Evolutionary conservation across 2,888 invertebrate species (phyloP).

Genomic region (Odiellus spinosus): DNA sequence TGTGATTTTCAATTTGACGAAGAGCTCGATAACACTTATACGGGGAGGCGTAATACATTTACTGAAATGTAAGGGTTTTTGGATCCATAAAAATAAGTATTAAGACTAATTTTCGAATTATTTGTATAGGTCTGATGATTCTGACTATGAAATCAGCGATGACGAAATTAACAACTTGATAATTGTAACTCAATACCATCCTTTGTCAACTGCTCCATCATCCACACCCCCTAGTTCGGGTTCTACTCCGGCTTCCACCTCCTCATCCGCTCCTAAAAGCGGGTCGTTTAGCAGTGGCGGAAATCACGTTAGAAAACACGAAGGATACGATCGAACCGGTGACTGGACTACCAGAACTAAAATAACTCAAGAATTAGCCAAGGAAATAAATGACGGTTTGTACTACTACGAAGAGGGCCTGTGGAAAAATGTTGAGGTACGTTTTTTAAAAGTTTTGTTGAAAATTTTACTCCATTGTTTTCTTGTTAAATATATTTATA

Average conservation of each 20-base stretch:
- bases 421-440: constrained; percentile 39
- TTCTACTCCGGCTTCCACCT: constrained; percentile 16
- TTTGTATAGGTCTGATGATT: constrained; percentile 30
- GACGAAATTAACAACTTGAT: constrained; percentile 81
- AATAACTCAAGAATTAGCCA: constrained; percentile 83
- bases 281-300: not conserved
- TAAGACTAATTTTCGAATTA: not conserved
- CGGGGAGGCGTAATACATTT: constrained; percentile 65
- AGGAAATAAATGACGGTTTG: constrained; percentile 93
- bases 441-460: too few relatives aligned
- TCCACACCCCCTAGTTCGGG: constrained; percentile 1
- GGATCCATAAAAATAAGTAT: too few relatives aligned
- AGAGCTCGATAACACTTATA: constrained; percentile 57
- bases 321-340: constrained; percentile 76
- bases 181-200: constrained; percentile 40
- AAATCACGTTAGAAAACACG: constrained; percentile 50
- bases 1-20: constrained; percentile 94
- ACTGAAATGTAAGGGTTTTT: constrained; percentile 45
- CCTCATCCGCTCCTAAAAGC: too few relatives aligned
- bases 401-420: constrained; percentile 89
- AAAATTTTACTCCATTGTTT: too few relatives aligned
- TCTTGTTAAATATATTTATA: constrained; percentile 12
- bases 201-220: too few relatives aligned
- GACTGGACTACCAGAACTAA: constrained; percentile 78
- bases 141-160: constrained; percentile 78